Conservation (phyloP, 2,888 invertebrate genomes). For the Drosophila mulleri region DNA sequence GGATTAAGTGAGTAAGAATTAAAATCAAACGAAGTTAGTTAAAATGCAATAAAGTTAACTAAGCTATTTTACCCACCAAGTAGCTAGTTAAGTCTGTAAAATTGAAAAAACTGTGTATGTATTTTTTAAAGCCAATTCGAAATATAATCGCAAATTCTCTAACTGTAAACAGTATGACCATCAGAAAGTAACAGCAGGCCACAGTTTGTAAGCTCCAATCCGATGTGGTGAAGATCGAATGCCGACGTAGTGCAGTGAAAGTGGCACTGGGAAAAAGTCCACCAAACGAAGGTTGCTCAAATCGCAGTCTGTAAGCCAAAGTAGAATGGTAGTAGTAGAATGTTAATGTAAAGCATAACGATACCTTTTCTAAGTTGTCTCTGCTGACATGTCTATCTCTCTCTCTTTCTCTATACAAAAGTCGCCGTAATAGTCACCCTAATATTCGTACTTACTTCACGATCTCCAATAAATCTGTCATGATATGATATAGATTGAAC, state of each 20-base stretch:
- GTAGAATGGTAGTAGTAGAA: not conserved
- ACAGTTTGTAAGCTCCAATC: accelerated
- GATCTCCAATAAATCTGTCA: constrained; percentile 25
- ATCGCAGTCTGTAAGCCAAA: not conserved
- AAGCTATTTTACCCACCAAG: constrained; percentile 11
- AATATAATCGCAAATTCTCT: not conserved
- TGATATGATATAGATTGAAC: constrained; percentile 35
- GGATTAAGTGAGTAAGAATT: not conserved
- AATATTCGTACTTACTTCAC: constrained; percentile 25
- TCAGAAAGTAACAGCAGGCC: not conserved
- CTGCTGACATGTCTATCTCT: not conserved
- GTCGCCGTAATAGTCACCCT: no score
- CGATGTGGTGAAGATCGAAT: constrained; percentile 22
- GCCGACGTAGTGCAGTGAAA: not conserved
- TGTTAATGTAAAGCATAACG: not conserved
- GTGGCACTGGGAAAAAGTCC: constrained; percentile 7
- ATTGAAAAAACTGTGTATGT: constrained; percentile 14
- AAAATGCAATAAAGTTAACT: not conserved
- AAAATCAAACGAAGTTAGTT: not conserved
- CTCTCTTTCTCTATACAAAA: no score
- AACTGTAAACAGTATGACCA: not conserved
- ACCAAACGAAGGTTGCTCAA: constrained; percentile 30
- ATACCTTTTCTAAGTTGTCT: not conserved
- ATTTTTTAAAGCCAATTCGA: constrained; percentile 2
- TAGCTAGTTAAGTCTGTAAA: constrained; percentile 14